Evolutionary conservation across 2,888 invertebrate species (phyloP), one percentile per base, ranked within the genome.

Genomic region (Nephrotoma appendiculata): DNA sequence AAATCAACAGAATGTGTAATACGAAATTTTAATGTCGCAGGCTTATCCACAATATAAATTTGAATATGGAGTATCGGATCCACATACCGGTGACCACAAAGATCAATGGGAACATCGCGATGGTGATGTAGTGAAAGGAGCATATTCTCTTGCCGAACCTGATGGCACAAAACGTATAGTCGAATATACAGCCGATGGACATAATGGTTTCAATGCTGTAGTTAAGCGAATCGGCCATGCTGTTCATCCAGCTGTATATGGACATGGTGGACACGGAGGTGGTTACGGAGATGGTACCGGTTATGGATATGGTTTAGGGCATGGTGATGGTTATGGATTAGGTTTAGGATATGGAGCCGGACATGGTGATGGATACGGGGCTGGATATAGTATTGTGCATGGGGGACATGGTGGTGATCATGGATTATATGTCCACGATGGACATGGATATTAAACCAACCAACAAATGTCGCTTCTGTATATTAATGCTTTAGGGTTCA

Each of bases 81-180:
- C 43, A 6, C 90, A 90, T 85, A 90, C 90, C 41, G 90, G 90
- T 12, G 90, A 90, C 87, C 89, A 90, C 86, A 90, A 90, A 86
- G 89, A 89, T 87, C 90, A 90, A 85, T 89, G 89, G 87, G 92
- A 92, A 88, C 90, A 90, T 87, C 89, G 92, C 43, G 90, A 91
- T 86, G 92, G 92, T 0, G 91, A 92, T 87, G 88, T 89, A 86
- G 92, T 92, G 15, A 91, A 91, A 44, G 92, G 86, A 1, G 86
- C 71, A 6, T 92, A 92, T 88, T 89, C 89, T 15, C 88, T 92
- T 12, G 91, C 91, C 87, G 90, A 90, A 88, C 89, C 90, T 41
- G 90, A 90, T 86, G 90, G 90, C n/a, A 90, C 90, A 12, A 90
- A 91, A 87, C 88, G 91, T 88, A 87, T 91, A 87, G 90, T 90